Evolutionary conservation across 2,888 invertebrate species (phyloP), one percentile per base, ranked within the genome.

Genomic region (Heliothis peltigera): DNA sequence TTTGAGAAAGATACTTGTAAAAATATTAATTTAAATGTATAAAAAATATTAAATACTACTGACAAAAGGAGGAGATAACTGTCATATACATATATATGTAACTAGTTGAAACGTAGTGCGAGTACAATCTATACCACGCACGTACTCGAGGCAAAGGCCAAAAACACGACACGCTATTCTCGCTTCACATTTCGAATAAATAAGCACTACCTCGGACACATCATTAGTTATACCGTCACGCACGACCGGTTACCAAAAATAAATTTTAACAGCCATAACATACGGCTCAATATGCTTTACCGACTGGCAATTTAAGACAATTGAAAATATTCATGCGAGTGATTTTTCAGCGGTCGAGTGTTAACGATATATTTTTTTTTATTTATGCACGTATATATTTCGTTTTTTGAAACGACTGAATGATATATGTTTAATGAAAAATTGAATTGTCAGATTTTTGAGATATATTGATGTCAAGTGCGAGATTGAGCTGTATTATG

Each of bases 171-270:
- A 65, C 64, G 73, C 77, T 81, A 80, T 80, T 75, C 77, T 76
- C 53, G 72, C 64, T n/a, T 74, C 73, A 70, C 66, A 72, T 75
- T 75, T 75, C 73, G 61, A 80, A 81, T 80, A 80, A 80, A 80
- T 79, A 81, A 77, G 71, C 82, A 75, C 64, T 79, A 65, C 68
- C 47, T 70, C 69, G 60, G 83, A 84, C 83, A 84, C 86, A 83
- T 85, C 86, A 91, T 91, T 91, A 89, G 86, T 89, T 86, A 87
- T 73, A 66, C 80, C 77, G 83, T 86, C 86, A 85, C 85, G 70
- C 75, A 72, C 60, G 69, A 69, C 58, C 64, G 69, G 65, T 75
- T 64, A 77, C 73, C 79, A 42, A 88, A 87, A 89, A 87, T 84
- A 87, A 81, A 83, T 84, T 82, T 75, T 86, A 81, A 77, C 57